These are phyloP conservation scores for Aspidiotus rigidus DNA, from an alignment of 2,888 invertebrate species.

Conservation along the genomic window DNA sequence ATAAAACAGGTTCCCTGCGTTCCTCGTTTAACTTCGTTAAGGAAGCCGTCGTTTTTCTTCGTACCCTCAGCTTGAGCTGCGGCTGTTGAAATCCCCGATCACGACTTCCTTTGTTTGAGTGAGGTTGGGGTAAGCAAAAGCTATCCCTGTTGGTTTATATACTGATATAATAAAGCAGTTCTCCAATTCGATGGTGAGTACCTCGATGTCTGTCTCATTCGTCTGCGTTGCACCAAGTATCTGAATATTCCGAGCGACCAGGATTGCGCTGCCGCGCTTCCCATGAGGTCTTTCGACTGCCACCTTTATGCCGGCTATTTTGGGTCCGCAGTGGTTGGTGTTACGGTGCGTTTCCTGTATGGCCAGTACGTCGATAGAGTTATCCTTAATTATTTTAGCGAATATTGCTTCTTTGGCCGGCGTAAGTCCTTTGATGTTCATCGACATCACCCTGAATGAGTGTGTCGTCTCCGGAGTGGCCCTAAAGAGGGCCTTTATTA, in stretches of 20 bases:
- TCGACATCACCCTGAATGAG: slow-evolving; percentile 18
- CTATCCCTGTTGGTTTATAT: slow-evolving; percentile 21
- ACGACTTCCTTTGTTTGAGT: slow-evolving; percentile 4
- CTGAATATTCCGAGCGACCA: slow-evolving; percentile 19
- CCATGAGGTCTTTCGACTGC: slow-evolving; percentile 18
- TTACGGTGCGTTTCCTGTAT: too few relatives aligned
- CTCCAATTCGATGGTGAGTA: slow-evolving; percentile 16
- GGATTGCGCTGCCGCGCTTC: slow-evolving; percentile 28
- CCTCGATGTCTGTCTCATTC: slow-evolving; percentile 12
- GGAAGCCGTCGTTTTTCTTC: too few relatives aligned
- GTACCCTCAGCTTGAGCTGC: slow-evolving; percentile 21
- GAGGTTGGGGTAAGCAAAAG: slow-evolving; percentile 11
- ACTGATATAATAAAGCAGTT: slow-evolving; percentile 21
- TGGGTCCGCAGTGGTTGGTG: slow-evolving; percentile 21
- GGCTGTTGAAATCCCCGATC: slow-evolving; percentile 20
- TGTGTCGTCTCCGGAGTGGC: background rate
- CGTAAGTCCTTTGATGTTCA: slow-evolving; percentile 21
- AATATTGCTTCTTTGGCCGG: slow-evolving; percentile 15
- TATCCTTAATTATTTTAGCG: slow-evolving; percentile 1
- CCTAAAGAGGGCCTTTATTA: background rate
- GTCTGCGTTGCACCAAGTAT: slow-evolving; percentile 8
- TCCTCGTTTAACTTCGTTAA: too few relatives aligned
- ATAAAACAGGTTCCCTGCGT: too few relatives aligned
- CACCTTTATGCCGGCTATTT: slow-evolving; percentile 15
- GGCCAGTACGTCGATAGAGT: slow-evolving; percentile 7